These are phyloP conservation scores for Melanostoma mellinum DNA, from an alignment of 2,888 invertebrate species.

Conservation along the genomic window DNA sequence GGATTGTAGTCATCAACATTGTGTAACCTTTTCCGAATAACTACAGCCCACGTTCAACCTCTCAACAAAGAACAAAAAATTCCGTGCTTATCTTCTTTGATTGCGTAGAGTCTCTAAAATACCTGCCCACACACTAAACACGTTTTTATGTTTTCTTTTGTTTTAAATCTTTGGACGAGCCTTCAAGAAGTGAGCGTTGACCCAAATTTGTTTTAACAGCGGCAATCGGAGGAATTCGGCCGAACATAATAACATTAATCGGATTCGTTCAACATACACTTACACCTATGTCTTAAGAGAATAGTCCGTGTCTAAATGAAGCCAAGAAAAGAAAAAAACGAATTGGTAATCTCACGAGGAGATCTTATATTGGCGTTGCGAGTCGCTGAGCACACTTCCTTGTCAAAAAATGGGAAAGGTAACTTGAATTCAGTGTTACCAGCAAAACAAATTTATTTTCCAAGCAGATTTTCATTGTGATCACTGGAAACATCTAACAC, in stretches of 20 bases:
- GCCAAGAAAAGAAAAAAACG: constrained; percentile 1
- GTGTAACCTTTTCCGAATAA: constrained; percentile 14
- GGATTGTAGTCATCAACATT: constrained; percentile 2
- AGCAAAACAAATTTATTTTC: not conserved
- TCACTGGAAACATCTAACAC: too few species aligned
- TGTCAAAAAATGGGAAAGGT: constrained; percentile 32
- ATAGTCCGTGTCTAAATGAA: not conserved
- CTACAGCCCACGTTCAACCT: constrained; percentile 12
- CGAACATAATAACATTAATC: constrained; percentile 44
- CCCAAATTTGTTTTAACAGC: constrained; percentile 28
- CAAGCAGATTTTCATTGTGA: too few species aligned
- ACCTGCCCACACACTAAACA: constrained; percentile 16
- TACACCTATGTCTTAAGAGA: not conserved
- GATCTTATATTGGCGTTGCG: constrained; percentile 43
- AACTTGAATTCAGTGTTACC: constrained; percentile 2
- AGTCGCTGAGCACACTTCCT: constrained; percentile 56
- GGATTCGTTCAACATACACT: constrained; percentile 15
- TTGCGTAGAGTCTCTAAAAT: not conserved
- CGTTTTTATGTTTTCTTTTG: not conserved
- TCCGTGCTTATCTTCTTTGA: not conserved
- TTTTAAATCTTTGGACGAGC: constrained; percentile 14
- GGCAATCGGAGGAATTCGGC: constrained; percentile 29
- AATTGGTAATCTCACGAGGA: constrained; percentile 5
- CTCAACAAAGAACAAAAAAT: not conserved
- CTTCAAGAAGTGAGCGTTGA: constrained; percentile 38